These are phyloP conservation scores for Mus spicilegus DNA, from an alignment of 2,113 vertebrate genomes.

Conservation along the genomic window DNA sequence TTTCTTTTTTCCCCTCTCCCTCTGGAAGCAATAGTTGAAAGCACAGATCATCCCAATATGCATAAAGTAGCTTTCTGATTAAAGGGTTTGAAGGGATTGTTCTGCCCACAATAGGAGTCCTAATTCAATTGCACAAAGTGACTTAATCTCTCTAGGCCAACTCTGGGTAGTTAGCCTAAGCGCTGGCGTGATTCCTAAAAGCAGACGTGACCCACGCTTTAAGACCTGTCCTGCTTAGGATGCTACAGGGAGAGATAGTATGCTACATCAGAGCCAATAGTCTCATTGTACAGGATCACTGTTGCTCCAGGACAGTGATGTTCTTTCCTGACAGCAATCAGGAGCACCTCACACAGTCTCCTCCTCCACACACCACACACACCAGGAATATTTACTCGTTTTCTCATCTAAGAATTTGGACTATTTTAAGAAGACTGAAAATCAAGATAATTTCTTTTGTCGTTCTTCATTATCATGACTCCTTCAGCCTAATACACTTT, in stretches of 20 bases:
- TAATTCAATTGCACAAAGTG: background rate
- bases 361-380: background rate
- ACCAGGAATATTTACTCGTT: background rate
- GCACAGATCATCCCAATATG: background rate
- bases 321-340: background rate
- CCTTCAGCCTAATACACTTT: background rate
- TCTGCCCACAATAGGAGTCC: background rate
- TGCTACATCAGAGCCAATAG: background rate
- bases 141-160: background rate
- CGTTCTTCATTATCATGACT: background rate
- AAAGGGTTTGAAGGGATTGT: background rate
- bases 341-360: background rate
- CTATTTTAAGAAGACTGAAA: background rate
- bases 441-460: background rate
- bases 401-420: background rate
- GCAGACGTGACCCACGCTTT: background rate
- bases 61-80: background rate
- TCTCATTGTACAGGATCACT: background rate
- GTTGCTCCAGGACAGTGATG: background rate
- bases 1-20: background rate
- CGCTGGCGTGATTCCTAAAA: background rate
- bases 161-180: background rate
- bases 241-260: background rate
- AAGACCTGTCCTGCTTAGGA: background rate
- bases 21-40: background rate